phyloP scores from a whole-genome alignment of 2,113 vertebrate genomes.

The Loxodonta africana region DNA sequence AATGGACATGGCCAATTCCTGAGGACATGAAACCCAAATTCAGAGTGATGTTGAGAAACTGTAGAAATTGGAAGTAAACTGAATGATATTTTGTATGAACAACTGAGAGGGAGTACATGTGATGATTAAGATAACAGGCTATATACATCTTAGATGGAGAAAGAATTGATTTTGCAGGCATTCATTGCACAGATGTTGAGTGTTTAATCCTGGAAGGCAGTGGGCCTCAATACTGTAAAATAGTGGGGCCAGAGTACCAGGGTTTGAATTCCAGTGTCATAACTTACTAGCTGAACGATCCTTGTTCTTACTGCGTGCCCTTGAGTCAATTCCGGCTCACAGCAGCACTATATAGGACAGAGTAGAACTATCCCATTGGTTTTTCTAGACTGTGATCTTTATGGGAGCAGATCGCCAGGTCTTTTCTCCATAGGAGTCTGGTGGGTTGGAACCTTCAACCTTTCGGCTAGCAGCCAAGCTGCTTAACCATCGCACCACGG shows the following conservation, averaged over 20 bases:
- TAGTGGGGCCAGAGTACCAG: neutral
- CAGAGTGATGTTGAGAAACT: slow-evolving; percentile 28
- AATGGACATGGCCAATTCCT: neutral
- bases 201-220: too few relatives aligned
- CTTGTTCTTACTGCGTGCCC: neutral
- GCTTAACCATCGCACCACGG: neutral
- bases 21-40: slow-evolving; percentile 32
- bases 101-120: neutral
- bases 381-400: neutral
- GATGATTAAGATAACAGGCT: neutral
- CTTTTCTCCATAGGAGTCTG: neutral
- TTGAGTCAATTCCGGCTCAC: neutral
- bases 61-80: neutral
- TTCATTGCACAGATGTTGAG: neutral
- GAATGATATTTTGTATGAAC: neutral
- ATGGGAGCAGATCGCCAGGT: neutral
- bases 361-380: neutral
- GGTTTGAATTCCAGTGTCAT: neutral
- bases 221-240: neutral
- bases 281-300: neutral
- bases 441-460: neutral
- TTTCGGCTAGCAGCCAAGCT: neutral
- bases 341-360: neutral
- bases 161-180: neutral
- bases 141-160: neutral